These are phyloP conservation scores for Orthosia gracilis DNA, from an alignment of 2,888 invertebrate genomes.

Conservation along the genomic window DNA sequence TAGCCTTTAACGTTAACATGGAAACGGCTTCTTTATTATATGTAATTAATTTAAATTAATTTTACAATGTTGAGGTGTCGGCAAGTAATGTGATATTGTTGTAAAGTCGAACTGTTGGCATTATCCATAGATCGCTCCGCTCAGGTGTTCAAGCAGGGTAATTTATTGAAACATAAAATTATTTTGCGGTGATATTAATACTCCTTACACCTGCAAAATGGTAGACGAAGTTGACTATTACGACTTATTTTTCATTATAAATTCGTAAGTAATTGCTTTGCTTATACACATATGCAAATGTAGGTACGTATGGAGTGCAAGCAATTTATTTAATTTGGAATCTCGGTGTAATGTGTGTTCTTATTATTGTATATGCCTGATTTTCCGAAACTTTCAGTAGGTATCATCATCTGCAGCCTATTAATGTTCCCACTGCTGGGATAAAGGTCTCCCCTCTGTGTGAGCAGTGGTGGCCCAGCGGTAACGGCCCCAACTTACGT, in stretches of 20 bases:
- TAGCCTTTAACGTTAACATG: constrained; percentile 66
- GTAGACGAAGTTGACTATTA: constrained; percentile 39
- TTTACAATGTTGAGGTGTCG: constrained; percentile 62
- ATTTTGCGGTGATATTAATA: constrained; percentile 63
- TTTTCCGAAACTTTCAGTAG: too few species aligned
- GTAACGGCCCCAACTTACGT: too few species aligned
- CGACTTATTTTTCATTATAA: constrained; percentile 24
- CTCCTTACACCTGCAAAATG: constrained; percentile 64
- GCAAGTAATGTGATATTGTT: constrained; percentile 67
- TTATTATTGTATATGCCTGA: not conserved
- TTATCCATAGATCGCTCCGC: constrained; percentile 43
- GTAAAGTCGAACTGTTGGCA: constrained; percentile 58
- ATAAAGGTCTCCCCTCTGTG: too few species aligned
- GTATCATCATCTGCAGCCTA: too few species aligned
- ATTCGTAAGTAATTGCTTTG: constrained; percentile 22
- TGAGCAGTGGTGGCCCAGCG: too few species aligned
- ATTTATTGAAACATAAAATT: constrained; percentile 62
- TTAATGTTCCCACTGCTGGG: too few species aligned
- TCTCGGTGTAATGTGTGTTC: not conserved
- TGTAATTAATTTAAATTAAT: constrained; percentile 65
- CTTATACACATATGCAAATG: not conserved
- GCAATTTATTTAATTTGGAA: constrained; percentile 20
- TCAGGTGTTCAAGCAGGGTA: constrained; percentile 65
- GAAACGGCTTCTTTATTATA: constrained; percentile 69
- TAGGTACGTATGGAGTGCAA: not conserved